Evolutionary conservation across 2,113 vertebrate species (phyloP), one percentile per base, ranked within the genome.

Genomic region (Panurus biarmicus): DNA sequence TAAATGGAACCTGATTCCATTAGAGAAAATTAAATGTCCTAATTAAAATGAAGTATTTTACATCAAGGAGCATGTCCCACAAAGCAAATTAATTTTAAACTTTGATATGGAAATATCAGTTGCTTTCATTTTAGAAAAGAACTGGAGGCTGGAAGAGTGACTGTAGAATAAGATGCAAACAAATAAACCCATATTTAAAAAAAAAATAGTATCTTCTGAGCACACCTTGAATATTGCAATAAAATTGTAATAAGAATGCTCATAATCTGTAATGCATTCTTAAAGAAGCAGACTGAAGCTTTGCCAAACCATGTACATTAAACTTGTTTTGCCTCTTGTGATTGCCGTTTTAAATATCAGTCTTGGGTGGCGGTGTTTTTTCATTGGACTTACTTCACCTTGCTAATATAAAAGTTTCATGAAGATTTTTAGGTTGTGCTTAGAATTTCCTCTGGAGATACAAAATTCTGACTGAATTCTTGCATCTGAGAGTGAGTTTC

Each of bases 81-180:
- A 93, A 95, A 95, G 72, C 79, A 95, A 95, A 93, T 94, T 96
- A 93, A 95, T 96, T 95, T 96, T 91, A 74, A 96, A 96, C 93
- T 95, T 95, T 96, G 93, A 96, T 95, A 97, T 97, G 95, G 93
- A 95, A 97, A 97, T 97, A 93, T 90, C 85, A 71, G 65, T 95
- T 67, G 75, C 61, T 95, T 96, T 95, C 88, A 95, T 95, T 97
- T 95, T 72, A 67, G 72, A 87, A 96, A 89, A 60, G 11, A 93
- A 95, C 85, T 88, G 87, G 91, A 93, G 75, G 67, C 78, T 94
- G 82, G 56, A 93, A 95, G 71, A 85, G 40, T 64, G 50, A 56
- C 78, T 94, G 24, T 56, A 77, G 95, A 94, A 94, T 83, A 87
- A 93, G 90, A 96, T 86, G 90, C 85, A 94, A 94, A 83, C 89